Conservation (phyloP, 1,140 invertebrate species). For the Pseudomyrmex dendroicus region DNA sequence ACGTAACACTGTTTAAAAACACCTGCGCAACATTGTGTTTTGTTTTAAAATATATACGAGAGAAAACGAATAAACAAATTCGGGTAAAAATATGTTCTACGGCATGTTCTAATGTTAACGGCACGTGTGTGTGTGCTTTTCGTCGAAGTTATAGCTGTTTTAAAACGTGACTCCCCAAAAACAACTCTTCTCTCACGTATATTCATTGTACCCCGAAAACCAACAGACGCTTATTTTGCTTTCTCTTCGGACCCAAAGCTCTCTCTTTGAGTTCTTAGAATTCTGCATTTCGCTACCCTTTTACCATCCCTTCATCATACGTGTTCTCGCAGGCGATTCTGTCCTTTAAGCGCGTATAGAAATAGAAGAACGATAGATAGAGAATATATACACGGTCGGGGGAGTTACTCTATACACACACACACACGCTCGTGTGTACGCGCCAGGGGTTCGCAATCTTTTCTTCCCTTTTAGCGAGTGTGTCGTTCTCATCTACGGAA, state of each 20-base stretch:
- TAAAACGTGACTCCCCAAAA: slow-evolving; percentile 13
- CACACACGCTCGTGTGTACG: too few relatives aligned
- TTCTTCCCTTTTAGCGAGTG: not conserved
- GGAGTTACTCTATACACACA: not conserved
- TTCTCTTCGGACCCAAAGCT: slow-evolving; percentile 4
- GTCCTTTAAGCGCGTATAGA: slow-evolving; percentile 23
- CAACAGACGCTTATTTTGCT: slow-evolving; percentile 37
- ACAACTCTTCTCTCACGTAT: not conserved
- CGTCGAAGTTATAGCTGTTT: not conserved
- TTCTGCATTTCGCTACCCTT: slow-evolving; percentile 32
- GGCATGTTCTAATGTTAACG: not conserved
- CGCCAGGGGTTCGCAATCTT: slow-evolving; percentile 24
- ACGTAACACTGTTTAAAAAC: slow-evolving; percentile 12
- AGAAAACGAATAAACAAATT: not conserved
- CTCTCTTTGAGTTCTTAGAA: slow-evolving; percentile 50
- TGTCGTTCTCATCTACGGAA: not conserved
- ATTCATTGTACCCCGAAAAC: slow-evolving; percentile 36
- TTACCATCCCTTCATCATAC: slow-evolving; percentile 9
- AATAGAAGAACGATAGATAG: slow-evolving; percentile 22
- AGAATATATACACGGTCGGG: not conserved
- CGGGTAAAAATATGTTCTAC: not conserved
- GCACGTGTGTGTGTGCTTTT: not conserved
- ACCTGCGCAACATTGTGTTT: too few relatives aligned
- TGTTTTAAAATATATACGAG: not conserved
- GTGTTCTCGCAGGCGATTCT: slow-evolving; percentile 25